These are phyloP conservation scores for Geopemphigus sp. DNA, from an alignment of 1,140 invertebrate genomes.

Conservation along the genomic window DNA sequence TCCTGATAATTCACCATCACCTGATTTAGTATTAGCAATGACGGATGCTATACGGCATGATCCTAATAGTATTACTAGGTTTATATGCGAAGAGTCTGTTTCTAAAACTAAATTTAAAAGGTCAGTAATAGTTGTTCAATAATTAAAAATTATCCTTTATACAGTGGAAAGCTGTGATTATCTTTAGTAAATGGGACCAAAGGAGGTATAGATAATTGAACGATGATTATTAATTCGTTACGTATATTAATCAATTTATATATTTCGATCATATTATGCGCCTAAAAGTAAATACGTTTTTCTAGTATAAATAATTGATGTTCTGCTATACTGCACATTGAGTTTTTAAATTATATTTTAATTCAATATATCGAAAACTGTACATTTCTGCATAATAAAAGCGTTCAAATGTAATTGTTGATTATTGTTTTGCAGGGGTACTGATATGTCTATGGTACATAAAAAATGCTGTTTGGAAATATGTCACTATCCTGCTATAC, in stretches of 20 bases:
- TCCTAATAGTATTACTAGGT: slow-evolving; percentile 1
- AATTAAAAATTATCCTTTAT: not conserved
- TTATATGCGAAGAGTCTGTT: slow-evolving; percentile 22
- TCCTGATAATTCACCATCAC: slow-evolving; percentile 43
- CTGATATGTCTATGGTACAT: slow-evolving; percentile 25
- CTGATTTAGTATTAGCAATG: slow-evolving; percentile 43
- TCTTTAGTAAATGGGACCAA: too few relatives aligned
- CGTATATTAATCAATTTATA: too few relatives aligned
- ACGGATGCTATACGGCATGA: slow-evolving; percentile 33
- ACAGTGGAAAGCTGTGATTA: too few relatives aligned
- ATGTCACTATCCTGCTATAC: slow-evolving; percentile 61
- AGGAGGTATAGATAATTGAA: too few relatives aligned
- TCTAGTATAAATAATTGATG: too few relatives aligned
- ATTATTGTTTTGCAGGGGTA: slow-evolving; percentile 35
- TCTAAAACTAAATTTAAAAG: slow-evolving; percentile 11
- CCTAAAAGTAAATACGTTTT: too few relatives aligned
- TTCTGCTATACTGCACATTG: too few relatives aligned
- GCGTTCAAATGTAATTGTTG: not conserved
- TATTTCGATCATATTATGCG: too few relatives aligned
- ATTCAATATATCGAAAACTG: not conserved
- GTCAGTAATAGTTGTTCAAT: not conserved
- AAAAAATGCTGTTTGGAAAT: slow-evolving; percentile 51
- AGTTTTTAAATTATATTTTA: not conserved
- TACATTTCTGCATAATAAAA: not conserved
- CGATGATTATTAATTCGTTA: too few relatives aligned